Conservation (phyloP, 2,888 invertebrate species). For the Hypomecis atomaria region DNA sequence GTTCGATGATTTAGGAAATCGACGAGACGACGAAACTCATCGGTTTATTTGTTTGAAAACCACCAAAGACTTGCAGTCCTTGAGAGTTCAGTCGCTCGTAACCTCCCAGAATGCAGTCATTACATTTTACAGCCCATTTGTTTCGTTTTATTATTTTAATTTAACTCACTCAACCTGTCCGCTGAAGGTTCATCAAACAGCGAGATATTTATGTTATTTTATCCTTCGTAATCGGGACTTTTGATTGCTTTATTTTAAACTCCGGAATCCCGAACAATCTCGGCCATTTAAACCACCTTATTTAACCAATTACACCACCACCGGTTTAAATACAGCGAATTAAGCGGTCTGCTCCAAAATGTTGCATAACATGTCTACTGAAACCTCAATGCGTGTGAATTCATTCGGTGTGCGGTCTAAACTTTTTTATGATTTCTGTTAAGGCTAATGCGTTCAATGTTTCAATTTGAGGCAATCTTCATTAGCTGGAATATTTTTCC, state of each 20-base stretch:
- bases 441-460: slow-evolving; percentile 30
- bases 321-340: background rate
- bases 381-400: slow-evolving; percentile 15
- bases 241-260: slow-evolving; percentile 21
- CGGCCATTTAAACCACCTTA: slow-evolving; percentile 8
- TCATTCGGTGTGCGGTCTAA: slow-evolving; percentile 11
- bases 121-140: slow-evolving; percentile 25
- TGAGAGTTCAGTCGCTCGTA: slow-evolving; percentile 28
- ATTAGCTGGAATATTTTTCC: slow-evolving; percentile 39
- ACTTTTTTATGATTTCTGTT: slow-evolving; percentile 16
- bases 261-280: background rate
- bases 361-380: slow-evolving; percentile 11
- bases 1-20: slow-evolving; percentile 67
- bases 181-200: slow-evolving; percentile 19
- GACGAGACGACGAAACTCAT: slow-evolving; percentile 47
- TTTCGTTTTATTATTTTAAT: slow-evolving; percentile 22
- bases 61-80: slow-evolving; percentile 28
- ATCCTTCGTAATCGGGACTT: slow-evolving; percentile 15
- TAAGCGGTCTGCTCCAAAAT: slow-evolving; percentile 7
- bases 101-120: slow-evolving; percentile 27
- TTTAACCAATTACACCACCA: slow-evolving; percentile 9
- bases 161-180: slow-evolving; percentile 22
- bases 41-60: slow-evolving; percentile 31
- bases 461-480: slow-evolving; percentile 45
- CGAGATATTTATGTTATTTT: slow-evolving; percentile 14